phyloP scores from a whole-genome alignment of 2,113 vertebrate genomes.

The Caracal caracal region DNA sequence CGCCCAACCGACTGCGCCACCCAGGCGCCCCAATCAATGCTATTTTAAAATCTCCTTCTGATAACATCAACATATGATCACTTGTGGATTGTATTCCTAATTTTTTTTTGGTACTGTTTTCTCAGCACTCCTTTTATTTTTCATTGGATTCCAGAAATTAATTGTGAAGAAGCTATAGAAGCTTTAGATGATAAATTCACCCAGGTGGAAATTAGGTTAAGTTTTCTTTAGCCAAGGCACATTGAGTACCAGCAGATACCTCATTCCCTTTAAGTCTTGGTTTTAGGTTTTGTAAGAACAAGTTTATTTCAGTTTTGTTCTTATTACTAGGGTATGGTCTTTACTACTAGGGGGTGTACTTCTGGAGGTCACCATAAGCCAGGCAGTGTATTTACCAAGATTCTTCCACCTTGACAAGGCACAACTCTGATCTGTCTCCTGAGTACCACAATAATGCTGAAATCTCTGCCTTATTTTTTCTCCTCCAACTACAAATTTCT shows the following conservation, averaged over 20 bases:
- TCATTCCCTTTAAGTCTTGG: neutral
- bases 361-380: neutral
- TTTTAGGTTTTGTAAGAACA: neutral
- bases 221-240: neutral
- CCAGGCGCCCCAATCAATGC: too few relatives aligned
- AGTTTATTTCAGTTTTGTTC: neutral
- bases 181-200: neutral
- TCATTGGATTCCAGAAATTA: neutral
- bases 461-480: neutral
- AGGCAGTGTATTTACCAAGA: neutral
- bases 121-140: neutral
- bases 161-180: neutral
- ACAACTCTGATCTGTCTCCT: neutral
- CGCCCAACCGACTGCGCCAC: too few relatives aligned
- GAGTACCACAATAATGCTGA: neutral
- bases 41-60: neutral
- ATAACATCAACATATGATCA: neutral
- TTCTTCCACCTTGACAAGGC: neutral
- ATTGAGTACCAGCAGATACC: neutral
- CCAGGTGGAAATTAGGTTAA: neutral
- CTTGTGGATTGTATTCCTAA: neutral
- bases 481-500: neutral
- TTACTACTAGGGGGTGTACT: neutral
- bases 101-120: neutral
- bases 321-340: neutral